Base-by-base conservation (phyloP, 2,113 vertebrate genomes). In the Dipodomys stephensi region DNA sequence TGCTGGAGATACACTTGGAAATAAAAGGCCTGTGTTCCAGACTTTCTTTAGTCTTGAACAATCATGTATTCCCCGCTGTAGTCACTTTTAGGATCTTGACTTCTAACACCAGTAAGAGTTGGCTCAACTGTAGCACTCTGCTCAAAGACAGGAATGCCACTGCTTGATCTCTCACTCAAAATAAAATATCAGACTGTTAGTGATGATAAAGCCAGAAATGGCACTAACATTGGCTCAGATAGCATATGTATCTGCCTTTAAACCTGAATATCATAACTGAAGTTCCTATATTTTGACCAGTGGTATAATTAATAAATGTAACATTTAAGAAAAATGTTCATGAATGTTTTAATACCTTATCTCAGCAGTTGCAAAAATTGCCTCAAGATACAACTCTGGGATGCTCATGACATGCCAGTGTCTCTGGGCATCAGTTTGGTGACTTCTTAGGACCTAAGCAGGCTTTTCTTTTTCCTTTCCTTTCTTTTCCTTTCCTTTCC, bases 301-400 rank as follows among this genome's bases (percentile, higher is more conserved):
- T 60, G 22, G 46, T 81, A 32, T 11, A 30, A 19, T 73, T 79
- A 28, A 85, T 73, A 18, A 39, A 22, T 5, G 2, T 9, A 49
- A 18, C 53, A 30, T 30, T 86, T 82, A 68, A 57, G 49, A 9
- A 85, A 76, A 35, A 27, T 0, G 0, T 44, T 71, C 4, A 32
- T 28, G 32, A 30, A 6, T 25, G 6, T 44, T 32, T 81, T 39
- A 62, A 57, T 57, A 16, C 53, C 3, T 57, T 57, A 6, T 25
- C 79, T 74, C 13, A 64, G 49, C 20, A 23, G 27, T 28, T 19
- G 2, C 20, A 11, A 39, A 39, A 39, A 13, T 4, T 57, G 23
- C 1, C 19, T 8, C 1, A 30, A n/a, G 49, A 62, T 12, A 30
- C 0, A 1, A 7, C 18, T 49, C 32, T 27, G 15, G 57, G 10